Percentiles rank a stretch among this genome's conserved stretches.
These are phyloP conservation scores for Potorous gilbertii DNA, from an alignment of 2,797 vertebrate species.

Conservation along the genomic window DNA sequence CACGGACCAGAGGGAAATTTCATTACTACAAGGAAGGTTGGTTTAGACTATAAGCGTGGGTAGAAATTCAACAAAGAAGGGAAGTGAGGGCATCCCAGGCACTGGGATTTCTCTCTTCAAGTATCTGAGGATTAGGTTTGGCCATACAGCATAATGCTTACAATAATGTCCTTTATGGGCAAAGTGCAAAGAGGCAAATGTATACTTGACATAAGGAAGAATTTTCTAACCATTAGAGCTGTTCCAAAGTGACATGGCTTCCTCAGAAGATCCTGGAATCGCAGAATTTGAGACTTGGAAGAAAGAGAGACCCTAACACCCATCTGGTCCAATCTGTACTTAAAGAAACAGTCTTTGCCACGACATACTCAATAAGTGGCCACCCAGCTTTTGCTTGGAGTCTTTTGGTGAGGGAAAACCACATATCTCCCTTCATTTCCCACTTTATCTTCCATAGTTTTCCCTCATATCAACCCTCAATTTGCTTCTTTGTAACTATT, in stretches of 20 bases:
- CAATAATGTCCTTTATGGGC: neutral
- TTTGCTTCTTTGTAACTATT: neutral
- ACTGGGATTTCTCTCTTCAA: neutral
- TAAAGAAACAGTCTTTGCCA: neutral
- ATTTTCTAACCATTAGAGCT: neutral
- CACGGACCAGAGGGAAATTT: neutral
- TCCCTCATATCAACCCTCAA: neutral
- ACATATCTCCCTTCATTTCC: neutral
- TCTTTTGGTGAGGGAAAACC: neutral
- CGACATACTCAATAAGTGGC: neutral
- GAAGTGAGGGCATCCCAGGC: neutral
- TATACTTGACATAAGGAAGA: neutral
- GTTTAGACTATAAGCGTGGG: neutral
- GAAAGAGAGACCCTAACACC: neutral
- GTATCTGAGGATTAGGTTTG: neutral
- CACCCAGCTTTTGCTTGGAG: neutral
- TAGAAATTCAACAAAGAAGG: neutral
- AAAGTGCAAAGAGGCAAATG: neutral
- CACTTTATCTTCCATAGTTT: neutral
- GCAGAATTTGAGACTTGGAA: neutral
- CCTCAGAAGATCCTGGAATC: neutral
- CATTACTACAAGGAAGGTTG: neutral
- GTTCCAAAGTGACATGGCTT: neutral
- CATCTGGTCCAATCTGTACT: neutral
- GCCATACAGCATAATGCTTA: neutral